Base-by-base conservation (phyloP, 2,888 invertebrate species). In the Thecocarcelia acutangulata region DNA sequence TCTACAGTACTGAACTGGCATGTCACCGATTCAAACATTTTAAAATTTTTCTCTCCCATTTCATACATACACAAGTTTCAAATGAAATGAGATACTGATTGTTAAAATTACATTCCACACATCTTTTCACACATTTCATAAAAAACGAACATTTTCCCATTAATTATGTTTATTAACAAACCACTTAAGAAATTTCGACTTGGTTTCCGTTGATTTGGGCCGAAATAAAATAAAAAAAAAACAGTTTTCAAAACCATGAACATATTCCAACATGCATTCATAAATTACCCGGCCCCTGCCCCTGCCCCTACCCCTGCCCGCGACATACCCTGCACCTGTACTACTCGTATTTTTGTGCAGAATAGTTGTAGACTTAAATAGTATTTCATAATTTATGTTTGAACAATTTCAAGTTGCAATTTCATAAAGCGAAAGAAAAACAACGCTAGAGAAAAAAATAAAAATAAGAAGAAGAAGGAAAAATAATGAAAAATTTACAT, bases 401-500 rank as follows among this genome's bases (percentile, higher is more conserved):
- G 48, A 68, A 72, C 46, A 72, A 63, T 72, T 80, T 72, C 40
- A 40, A 56, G 21, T 72, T 76, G 66, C 66, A 63, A 24, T 76
- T 72, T 52, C 13, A 44, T 37, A 61, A 72, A 72, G 61, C 21
- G 13, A 63, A 58, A 52, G 28, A 33, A 24, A 19, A 33, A 46
- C 19, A 48, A 54, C 21, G 11, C 15, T 44, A 1, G 42, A 59
- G 42, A 17, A 13, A 58, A 17, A 0, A 56, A n/a, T n/a, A n/a
- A n/a, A n/a, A n/a, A n/a, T n/a, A n/a, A 6, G 3, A 28, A 17
- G 4, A 28, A 44, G 4, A 54, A 50, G 42, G 50, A 56, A 59
- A 13, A 17, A 66, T 44, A 46, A 68, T 63, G 59, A 46, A 72
- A 81, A 81, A 81, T 81, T 81, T 72, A 76, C 80, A 81, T 81